Evolutionary conservation across 2,888 invertebrate species (phyloP), one percentile per base, ranked within the genome.

Genomic region (Drosophila paranaensis): DNA sequence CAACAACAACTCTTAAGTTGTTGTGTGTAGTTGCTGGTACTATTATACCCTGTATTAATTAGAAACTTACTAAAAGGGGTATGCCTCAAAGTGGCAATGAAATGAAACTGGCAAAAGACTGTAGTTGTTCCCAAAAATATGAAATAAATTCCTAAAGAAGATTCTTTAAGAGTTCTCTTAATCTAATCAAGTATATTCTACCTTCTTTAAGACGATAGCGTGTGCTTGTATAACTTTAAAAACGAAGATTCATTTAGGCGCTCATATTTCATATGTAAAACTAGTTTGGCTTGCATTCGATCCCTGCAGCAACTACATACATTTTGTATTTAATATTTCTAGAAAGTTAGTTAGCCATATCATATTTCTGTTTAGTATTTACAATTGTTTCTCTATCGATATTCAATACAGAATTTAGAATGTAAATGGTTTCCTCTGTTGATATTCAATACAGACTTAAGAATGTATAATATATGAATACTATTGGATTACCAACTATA

Each of bases 11-110:
- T 60, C 13, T n/a, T n/a, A 54, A 72, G 50, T 55, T 69, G 50
- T 67, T 67, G 39, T 63, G 53, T 25, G 30, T n/a, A 78, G 72
- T 65, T 68, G 51, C 57, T 60, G 53, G 39, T 66, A 60, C 16
- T 54, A 50, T 30, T 66, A 57, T 48, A 58, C 58, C 58, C 58
- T 48, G 20, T 40, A 48, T 5, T 20, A 14, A 40, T 40, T 16
- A 39, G 0, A 6, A 8, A 16, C 11, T 13, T 54, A 13, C 0
- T 30, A 8, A 16, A 13, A 13, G 2, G 14, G 39, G 50, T 20
- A 35, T 50, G 8, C 2, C 16, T 11, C 11, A 20, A 6, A 13
- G 11, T 50, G 6, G 1, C 6, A 33, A 16, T n/a, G 10, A 16
- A 33, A 33, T 48, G 10, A 48, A 48, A 33, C 30, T 10, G n/a